Evolutionary conservation across 2,113 vertebrate species (phyloP).

Genomic region (Miniopterus natalensis): DNA sequence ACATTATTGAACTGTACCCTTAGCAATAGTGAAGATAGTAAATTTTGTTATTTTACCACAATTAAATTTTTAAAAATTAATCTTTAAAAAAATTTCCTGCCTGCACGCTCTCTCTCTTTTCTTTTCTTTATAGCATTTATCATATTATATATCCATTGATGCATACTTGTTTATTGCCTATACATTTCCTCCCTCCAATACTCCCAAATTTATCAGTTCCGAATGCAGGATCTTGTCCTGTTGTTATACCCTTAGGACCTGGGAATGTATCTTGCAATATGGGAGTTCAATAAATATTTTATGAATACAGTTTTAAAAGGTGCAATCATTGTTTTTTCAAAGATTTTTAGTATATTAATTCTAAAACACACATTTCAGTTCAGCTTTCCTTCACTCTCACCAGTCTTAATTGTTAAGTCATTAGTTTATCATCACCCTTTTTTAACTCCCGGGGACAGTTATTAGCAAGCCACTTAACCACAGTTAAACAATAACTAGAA

Average conservation of each 20-base stretch:
- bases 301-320: slow-evolving; percentile 67
- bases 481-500: slow-evolving; percentile 87
- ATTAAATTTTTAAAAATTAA: neutral
- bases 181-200: neutral
- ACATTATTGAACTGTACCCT: neutral
- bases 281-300: neutral
- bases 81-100: neutral
- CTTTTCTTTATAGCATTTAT: neutral
- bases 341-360: slow-evolving; percentile 87
- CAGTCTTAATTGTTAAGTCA: slow-evolving; percentile 87
- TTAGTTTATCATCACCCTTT: slow-evolving; percentile 86
- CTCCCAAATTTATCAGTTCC: neutral
- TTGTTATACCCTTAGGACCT: neutral
- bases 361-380: slow-evolving; percentile 80
- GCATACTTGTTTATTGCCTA: neutral
- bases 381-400: slow-evolving; percentile 80
- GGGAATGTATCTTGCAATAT: neutral
- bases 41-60: neutral
- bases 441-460: slow-evolving; percentile 86
- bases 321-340: slow-evolving; percentile 88
- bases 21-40: neutral
- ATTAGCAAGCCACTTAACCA: slow-evolving; percentile 88
- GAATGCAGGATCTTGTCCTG: neutral
- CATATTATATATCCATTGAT: neutral
- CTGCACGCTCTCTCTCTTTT: neutral